These are phyloP conservation scores for Amphiprion percula DNA, from an alignment of 2,113 vertebrate species.

Conservation along the genomic window DNA sequence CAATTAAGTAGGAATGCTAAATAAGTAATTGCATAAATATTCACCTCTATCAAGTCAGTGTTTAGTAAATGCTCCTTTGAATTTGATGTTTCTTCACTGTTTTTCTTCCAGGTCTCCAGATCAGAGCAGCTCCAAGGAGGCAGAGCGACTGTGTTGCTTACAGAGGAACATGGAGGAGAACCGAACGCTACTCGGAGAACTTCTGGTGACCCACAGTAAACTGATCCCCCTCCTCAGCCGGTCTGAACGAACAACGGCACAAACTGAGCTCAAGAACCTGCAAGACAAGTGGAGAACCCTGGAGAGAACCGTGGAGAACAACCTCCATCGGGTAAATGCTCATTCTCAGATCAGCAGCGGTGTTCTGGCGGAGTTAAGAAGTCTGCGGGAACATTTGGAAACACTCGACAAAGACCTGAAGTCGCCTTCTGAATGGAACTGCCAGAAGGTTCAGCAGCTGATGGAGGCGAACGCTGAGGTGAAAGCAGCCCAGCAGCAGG, in stretches of 20 bases:
- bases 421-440: constrained; percentile 60
- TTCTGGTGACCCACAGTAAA: constrained; percentile 79
- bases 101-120: constrained; percentile 70
- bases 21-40: no score
- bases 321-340: constrained; percentile 74
- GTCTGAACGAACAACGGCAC: constrained; percentile 81
- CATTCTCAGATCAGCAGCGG: constrained; percentile 72
- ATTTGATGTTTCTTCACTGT: background rate
- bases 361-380: constrained; percentile 77
- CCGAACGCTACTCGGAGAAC: constrained; percentile 78
- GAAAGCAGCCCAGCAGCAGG: constrained; percentile 79
- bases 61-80: no score
- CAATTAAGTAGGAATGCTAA: no score
- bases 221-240: constrained; percentile 79
- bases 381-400: constrained; percentile 82
- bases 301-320: constrained; percentile 82
- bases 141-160: constrained; percentile 83
- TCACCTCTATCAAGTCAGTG: no score
- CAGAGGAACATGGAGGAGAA: constrained; percentile 83
- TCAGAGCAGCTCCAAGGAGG: constrained; percentile 82
- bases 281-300: constrained; percentile 85
- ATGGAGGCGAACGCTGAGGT: constrained; percentile 83
- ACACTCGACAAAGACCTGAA: constrained; percentile 69
- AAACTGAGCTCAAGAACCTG: constrained; percentile 82
- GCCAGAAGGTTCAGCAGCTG: constrained; percentile 65